Base-by-base conservation (phyloP, 2,797 vertebrate species). In the Tiaroga cobitis region DNA sequence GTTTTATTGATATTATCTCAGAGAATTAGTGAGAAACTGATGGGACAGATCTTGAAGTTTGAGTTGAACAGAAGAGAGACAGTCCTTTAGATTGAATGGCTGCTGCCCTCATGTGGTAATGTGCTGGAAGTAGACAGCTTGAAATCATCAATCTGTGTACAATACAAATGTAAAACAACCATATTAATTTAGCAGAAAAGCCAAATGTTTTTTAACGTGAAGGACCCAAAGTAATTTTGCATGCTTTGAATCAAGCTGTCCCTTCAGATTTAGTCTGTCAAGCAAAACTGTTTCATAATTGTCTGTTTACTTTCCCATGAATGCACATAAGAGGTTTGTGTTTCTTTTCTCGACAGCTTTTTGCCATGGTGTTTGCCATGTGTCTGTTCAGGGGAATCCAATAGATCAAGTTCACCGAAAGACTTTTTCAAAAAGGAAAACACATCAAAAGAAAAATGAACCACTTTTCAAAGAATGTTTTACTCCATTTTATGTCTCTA, bases 371-470 rank as follows among this genome's bases (percentile, higher is more conserved):
- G 88, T 98, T 99, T 49, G 97, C 98, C 34, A 98, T 99, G 97
- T 99, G 97, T 93, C 96, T 99, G 92, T 99, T 99, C 92, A 95
- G 97, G 87, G 97, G 97, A 90, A 98, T 99, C 94, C 97, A 99
- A 89, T 98, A 97, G 91, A 89, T 65, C 75, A 32, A 82, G 85
- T 88, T 85, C 87, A 77, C 86, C 81, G 87, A 85, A 89, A 89
- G 91, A 91, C 73, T 87, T 92, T 85, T 81, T 81, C 24, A 21
- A 93, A 95, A 94, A 93, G 93, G 92, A 94, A 91, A 90, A 90
- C 88, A 87, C 90, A 90, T 93, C 82, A 84, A 76, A 88, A 73
- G 89, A 90, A 92, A 86, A 77, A 61, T 34, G 65, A 81, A 89
- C 54, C 89, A 88, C 87, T 88, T 61, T 24, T 77, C 77, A 78